phyloP scores from a whole-genome alignment of 2,113 vertebrate genomes.

The Argyrosomus japonicus region DNA sequence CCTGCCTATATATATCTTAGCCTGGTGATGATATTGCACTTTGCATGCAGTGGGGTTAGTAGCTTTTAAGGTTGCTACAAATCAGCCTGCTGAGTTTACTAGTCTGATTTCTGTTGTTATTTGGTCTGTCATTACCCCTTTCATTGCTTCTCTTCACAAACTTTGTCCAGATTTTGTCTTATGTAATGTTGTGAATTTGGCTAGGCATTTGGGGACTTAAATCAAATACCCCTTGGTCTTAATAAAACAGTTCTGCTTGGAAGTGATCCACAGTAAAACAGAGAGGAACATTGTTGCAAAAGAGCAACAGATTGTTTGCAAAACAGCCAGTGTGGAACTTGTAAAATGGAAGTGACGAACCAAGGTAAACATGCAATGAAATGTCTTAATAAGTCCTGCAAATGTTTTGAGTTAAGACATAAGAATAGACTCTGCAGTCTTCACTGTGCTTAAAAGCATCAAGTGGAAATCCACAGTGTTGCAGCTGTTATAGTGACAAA shows the following conservation, averaged over 20 bases:
- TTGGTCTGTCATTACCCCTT: background rate
- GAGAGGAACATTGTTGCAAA: conserved; percentile 65
- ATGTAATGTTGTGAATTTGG: conserved; percentile 73
- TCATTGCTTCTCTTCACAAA: conserved; percentile 45
- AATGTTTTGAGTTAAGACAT: conserved; percentile 41
- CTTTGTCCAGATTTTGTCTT: conserved; percentile 60
- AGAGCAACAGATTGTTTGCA: conserved; percentile 42
- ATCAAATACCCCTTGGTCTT: conserved; percentile 63
- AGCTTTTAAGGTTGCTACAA: conserved; percentile 16
- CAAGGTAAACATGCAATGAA: conserved; percentile 34
- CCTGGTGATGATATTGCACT: conserved; percentile 31
- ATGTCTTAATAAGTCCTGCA: background rate
- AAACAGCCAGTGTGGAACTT: conserved; percentile 32
- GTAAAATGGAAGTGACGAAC: conserved; percentile 44
- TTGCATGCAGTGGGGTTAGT: conserved; percentile 19
- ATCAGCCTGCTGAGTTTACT: conserved; percentile 21
- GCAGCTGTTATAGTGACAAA: conserved; percentile 69
- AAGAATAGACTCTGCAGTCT: background rate
- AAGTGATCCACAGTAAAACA: conserved; percentile 63
- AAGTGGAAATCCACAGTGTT: conserved; percentile 51
- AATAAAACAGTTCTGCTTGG: conserved; percentile 64
- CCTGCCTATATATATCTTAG: conserved; percentile 36
- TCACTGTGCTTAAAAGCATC: conserved; percentile 32
- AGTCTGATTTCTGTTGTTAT: conserved; percentile 18
- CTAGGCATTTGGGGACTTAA: conserved; percentile 52